These are phyloP conservation scores for Miichthys miiuy DNA, from an alignment of 2,797 vertebrate genomes.

Conservation along the genomic window DNA sequence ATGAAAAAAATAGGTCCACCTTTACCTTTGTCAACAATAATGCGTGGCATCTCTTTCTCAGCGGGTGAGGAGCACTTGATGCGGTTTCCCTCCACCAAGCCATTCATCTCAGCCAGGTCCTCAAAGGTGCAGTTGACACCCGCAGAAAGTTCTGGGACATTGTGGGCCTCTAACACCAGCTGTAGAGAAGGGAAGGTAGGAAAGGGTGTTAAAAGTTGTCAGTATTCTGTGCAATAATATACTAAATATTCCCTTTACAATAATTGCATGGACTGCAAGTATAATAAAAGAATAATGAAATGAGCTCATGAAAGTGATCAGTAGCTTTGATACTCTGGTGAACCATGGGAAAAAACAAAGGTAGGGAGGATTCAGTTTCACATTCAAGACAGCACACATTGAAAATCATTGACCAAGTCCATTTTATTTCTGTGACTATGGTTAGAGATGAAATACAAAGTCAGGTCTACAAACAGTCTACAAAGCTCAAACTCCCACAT, in stretches of 20 bases:
- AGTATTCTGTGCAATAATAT: not conserved
- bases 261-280: not conserved
- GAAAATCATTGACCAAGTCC: not conserved
- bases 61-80: conserved; percentile 95
- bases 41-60: conserved; percentile 95
- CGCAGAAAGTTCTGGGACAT: conserved; percentile 95
- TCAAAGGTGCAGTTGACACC: conserved; percentile 98
- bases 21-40: conserved; percentile 94
- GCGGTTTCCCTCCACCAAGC: conserved; percentile 94
- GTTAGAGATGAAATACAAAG: conserved; percentile 18
- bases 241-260: not conserved
- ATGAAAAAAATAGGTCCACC: not conserved
- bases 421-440: conserved; percentile 7
- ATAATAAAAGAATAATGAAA: conserved; percentile 3
- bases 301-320: not conserved
- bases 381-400: not conserved
- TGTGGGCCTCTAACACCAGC: conserved; percentile 96
- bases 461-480: conserved; percentile 7
- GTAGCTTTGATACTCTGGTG: not conserved
- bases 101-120: conserved; percentile 96
- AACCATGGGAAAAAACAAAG: not conserved
- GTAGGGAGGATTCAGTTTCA: not conserved
- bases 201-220: not conserved
- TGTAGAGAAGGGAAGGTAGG: conserved; percentile 60
- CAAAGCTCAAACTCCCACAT: conserved; percentile 9